Base-by-base conservation (phyloP, 2,113 vertebrate genomes). In the Brevimyrus niger region DNA sequence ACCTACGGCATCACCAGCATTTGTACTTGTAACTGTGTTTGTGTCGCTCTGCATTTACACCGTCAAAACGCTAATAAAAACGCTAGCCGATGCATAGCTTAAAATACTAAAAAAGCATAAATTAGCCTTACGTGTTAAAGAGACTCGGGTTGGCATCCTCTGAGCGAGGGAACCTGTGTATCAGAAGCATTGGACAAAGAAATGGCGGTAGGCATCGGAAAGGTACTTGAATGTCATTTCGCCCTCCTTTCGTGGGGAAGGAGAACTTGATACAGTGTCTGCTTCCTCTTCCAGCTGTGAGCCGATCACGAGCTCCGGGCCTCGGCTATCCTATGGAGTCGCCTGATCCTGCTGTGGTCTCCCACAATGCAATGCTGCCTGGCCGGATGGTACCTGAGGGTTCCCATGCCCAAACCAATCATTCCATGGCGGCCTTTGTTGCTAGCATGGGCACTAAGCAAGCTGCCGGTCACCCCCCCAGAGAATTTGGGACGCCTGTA, bases 231-330 rank as follows among this genome's bases (percentile, higher is more conserved):
- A 80, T 69, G 4, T 27, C n/a, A 65, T 65, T 65, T 27, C n/a
- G 31, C 61, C 61, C 61, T 69, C 27, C 73, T 42, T 42, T 42
- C 17, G 1, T 38, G 73, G 15, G 4, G 35, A 42, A 42, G 73
- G 35, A 80, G n/a, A 69, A 31, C 11, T 27, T 88, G 17, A 89
- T 23, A 6, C 8, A 19, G 35, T 47, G 27, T 83, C 21, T 35
- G 35, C 48, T 76, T 92, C 35, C 93, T 83, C 90, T 73, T 89
- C 51, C 58, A 97, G 96, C 95, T 0, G 92, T 96, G 91, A 95
- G 96, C 91, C 95, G 96, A 91, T 91, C 96, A 84, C 89, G 97
- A 55, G 93, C 96, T 2, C 86, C 93, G 4, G 96, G 97, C 69
- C 95, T 95, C 93, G 95, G 93, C 90, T 96, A 95, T 91, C 91